Conservation (phyloP, 2,113 vertebrate genomes). For the Ceyx cyanopectus region DNA sequence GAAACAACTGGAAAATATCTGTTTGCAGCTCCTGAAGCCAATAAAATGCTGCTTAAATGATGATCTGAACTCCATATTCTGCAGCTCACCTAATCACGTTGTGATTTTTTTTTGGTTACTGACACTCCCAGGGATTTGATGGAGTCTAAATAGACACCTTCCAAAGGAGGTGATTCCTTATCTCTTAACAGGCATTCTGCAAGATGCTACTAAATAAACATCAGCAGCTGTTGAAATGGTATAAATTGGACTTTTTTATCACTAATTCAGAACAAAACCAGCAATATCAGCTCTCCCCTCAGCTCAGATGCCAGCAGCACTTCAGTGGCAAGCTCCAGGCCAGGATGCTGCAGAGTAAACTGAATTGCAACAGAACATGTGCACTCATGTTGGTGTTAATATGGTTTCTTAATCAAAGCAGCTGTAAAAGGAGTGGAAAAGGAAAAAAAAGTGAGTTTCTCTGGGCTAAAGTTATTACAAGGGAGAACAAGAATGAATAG, state of each 20-base stretch:
- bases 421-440: slow-evolving; percentile 6
- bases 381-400: neutral
- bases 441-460: neutral
- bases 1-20: neutral
- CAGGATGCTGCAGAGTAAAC: neutral
- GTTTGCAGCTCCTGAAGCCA: neutral
- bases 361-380: neutral
- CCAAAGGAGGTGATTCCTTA: neutral
- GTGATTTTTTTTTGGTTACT: neutral
- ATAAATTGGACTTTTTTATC: neutral
- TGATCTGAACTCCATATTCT: neutral
- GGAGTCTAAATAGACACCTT: neutral
- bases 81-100: neutral
- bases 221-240: neutral
- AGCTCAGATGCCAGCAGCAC: slow-evolving; percentile 11
- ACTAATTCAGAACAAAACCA: neutral
- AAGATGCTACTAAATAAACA: neutral
- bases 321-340: neutral
- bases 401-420: neutral
- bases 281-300: neutral
- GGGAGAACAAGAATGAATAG: slow-evolving; percentile 58
- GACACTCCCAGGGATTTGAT: neutral
- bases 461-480: neutral
- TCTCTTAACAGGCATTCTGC: neutral
- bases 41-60: neutral